These are phyloP conservation scores for Penaeus chinensis DNA, from an alignment of 1,140 invertebrate genomes.

Conservation along the genomic window DNA sequence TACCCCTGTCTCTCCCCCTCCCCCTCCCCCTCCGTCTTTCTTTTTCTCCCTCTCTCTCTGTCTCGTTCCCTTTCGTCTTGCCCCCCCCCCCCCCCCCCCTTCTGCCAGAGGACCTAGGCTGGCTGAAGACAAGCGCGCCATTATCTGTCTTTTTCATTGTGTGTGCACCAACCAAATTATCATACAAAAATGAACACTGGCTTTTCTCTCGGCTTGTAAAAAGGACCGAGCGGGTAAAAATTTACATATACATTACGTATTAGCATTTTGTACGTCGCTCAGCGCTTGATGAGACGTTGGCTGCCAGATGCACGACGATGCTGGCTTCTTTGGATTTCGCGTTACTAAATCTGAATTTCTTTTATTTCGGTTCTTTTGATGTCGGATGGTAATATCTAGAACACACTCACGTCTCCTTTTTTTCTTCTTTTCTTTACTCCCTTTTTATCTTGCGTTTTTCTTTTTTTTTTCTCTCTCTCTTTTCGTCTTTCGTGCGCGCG, in stretches of 20 bases:
- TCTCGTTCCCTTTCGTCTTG: background rate
- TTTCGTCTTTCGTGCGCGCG: no score
- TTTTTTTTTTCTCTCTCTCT: no score
- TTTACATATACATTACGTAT: slow-evolving; percentile 62
- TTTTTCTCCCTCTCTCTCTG: background rate
- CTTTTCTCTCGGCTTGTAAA: slow-evolving; percentile 56
- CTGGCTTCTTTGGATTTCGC: background rate
- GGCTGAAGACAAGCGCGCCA: slow-evolving; percentile 48
- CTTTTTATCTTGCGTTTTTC: no score
- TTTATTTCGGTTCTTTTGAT: no score
- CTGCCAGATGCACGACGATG: slow-evolving; percentile 37
- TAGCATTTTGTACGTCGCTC: slow-evolving; percentile 59
- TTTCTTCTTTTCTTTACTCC: no score
- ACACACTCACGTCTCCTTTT: no score
- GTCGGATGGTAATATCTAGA: no score
- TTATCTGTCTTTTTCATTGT: slow-evolving; percentile 55
- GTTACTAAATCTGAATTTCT: no score
- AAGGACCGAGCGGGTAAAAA: slow-evolving; percentile 58
- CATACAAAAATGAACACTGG: slow-evolving; percentile 62
- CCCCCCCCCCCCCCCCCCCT: background rate
- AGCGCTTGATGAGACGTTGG: slow-evolving; percentile 52
- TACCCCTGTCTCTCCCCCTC: background rate
- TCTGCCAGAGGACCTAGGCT: background rate
- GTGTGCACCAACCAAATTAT: slow-evolving; percentile 57
- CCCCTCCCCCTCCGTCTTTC: background rate